A percentile compares a stretch with the other conserved stretches of the same genome.
Evolutionary conservation across 2,797 vertebrate genomes (phyloP).

Genomic region (Lagorchestes hirsutus): DNA sequence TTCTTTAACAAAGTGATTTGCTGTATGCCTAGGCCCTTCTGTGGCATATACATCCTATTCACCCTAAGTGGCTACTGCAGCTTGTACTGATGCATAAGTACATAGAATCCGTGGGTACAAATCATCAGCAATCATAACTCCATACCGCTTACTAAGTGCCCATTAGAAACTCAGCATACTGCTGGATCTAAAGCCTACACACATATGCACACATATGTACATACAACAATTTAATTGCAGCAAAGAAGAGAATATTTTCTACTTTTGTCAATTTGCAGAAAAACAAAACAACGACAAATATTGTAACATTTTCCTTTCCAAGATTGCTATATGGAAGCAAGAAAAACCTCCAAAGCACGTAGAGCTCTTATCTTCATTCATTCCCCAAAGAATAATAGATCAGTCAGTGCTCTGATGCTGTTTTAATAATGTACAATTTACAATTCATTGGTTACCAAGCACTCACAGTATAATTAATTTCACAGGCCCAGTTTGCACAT

Average conservation of each 20-base stretch:
- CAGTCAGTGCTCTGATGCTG: constrained; percentile 86
- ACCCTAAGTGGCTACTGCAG: background rate
- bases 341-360: constrained; percentile 83
- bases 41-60: background rate
- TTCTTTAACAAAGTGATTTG: constrained; percentile 49
- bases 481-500: constrained; percentile 83
- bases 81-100: constrained; percentile 23
- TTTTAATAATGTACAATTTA: constrained; percentile 91
- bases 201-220: constrained; percentile 54
- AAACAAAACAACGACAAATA: constrained; percentile 70
- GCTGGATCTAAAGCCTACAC: constrained; percentile 30
- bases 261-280: constrained; percentile 72
- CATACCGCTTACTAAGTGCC: constrained; percentile 45
- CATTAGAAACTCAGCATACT: background rate
- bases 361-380: constrained; percentile 87
- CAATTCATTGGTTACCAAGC: constrained; percentile 89
- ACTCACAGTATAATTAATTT: constrained; percentile 88
- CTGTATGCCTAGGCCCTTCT: constrained; percentile 18
- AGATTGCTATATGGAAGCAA: constrained; percentile 77
- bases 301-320: constrained; percentile 77
- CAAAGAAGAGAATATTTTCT: constrained; percentile 68
- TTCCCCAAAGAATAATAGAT: constrained; percentile 89
- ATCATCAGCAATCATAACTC: constrained; percentile 19
- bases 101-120: constrained; percentile 3
- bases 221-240: constrained; percentile 73